A percentile compares a stretch with the other conserved stretches of the same genome.
These are phyloP conservation scores for Pachycephala philippinensis DNA, from an alignment of 2,113 vertebrate species.

Conservation along the genomic window DNA sequence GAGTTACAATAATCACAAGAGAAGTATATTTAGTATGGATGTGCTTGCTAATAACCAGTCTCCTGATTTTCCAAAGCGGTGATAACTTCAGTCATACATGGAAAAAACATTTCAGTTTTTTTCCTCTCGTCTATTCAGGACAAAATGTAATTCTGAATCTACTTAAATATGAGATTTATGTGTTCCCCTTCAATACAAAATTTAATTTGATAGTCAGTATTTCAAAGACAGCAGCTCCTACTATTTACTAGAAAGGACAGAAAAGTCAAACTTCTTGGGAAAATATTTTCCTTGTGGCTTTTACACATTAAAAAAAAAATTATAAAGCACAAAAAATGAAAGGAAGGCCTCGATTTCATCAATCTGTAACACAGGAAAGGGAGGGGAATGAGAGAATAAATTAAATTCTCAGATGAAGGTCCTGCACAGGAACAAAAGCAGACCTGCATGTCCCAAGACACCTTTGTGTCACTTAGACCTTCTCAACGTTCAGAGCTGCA, in stretches of 20 bases:
- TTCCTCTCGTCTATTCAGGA: background rate
- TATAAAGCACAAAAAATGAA: background rate
- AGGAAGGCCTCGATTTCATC: background rate
- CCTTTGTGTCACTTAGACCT: slow-evolving; percentile 13
- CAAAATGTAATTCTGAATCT: background rate
- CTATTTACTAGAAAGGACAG: background rate
- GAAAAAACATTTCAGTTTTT: background rate
- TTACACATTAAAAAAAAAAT: background rate
- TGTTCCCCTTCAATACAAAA: background rate
- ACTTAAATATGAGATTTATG: background rate
- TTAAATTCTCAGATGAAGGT: background rate
- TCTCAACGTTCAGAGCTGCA: slow-evolving; percentile 13
- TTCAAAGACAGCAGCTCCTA: background rate
- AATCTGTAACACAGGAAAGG: slow-evolving; percentile 2
- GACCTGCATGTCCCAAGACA: slow-evolving; percentile 46
- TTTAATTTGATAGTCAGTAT: background rate
- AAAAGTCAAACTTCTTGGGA: background rate
- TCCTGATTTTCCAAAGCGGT: background rate
- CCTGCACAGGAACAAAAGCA: slow-evolving; percentile 39
- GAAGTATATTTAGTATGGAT: background rate
- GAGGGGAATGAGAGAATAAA: background rate
- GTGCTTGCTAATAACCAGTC: background rate
- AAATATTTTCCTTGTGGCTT: background rate
- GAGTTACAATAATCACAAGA: background rate
- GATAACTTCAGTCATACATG: background rate